Base-by-base conservation (phyloP, 2,888 invertebrate species). In the Caenorhabditis sp. region DNA sequence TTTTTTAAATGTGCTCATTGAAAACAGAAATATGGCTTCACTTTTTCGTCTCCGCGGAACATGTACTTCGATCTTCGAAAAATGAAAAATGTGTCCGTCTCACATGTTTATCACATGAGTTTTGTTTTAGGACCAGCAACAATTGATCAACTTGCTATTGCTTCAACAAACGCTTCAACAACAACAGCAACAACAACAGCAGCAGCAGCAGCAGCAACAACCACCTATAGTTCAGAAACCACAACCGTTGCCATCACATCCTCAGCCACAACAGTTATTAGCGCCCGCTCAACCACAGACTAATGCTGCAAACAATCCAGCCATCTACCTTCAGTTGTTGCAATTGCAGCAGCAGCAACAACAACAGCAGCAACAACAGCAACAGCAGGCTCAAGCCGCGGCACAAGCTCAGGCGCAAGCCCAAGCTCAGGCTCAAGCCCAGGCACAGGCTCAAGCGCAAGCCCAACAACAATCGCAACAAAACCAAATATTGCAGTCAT, bases 321-420 rank as follows among this genome's bases (percentile, higher is more conserved):
- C 21, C 6, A 21, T 23, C 2, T 24, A 53, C 10, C 21, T 43
- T 50, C 74, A 58, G 31, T 66, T 57, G 49, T 62, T 49, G 36
- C 63, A 43, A 55, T 59, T 43, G 36, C 66, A 66, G 43, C 61
- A 26, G n/a, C 53, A 53, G 10, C 53, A 53, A 5, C 64, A 64
- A 50, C 64, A 62, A 21, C 58, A 62, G 53, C 59, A 43, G 21
- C 58, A 50, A 10, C 61, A 57, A n/a, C 21, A n/a, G 19, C 57
- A 19, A 8, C 4, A 31, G 36, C 57, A 58, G 36, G 62, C 62
- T 14, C 53, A 37, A 4, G 60, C 60, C 14, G 54, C 50, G 6
- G 73, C 62, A 0, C 73, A 65, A 43, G 73, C 68, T 26, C 72
- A 72, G 31, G 69, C 68, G 10, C 57, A 53, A 58, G 62, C 59